Conservation (phyloP, 2,113 vertebrate genomes). For the Tichodroma muraria region DNA sequence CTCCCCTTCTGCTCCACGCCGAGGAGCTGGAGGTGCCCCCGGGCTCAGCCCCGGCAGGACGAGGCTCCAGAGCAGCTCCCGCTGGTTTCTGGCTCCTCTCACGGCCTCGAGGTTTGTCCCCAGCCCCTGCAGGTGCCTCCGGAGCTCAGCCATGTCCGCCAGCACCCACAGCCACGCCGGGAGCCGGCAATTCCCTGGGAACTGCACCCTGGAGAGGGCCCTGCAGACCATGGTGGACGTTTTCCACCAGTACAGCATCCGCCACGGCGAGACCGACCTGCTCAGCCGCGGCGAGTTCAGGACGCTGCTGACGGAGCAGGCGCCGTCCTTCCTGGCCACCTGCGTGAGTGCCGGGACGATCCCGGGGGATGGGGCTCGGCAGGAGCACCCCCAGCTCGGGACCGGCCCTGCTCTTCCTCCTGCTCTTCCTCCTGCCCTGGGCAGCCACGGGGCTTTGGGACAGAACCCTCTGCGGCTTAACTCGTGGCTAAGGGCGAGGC, state of each 20-base stretch:
- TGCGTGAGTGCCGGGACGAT: neutral
- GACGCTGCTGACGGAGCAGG: neutral
- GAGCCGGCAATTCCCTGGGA: neutral
- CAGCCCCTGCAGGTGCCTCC: neutral
- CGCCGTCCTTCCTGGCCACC: neutral
- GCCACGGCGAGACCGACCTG: fast-evolving
- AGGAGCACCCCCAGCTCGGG: too few relatives aligned
- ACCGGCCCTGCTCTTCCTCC: too few relatives aligned
- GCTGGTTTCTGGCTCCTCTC: neutral
- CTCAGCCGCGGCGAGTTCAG: fast-evolving
- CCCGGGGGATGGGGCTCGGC: too few relatives aligned
- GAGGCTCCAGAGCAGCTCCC: neutral
- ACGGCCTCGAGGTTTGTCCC: fast-evolving
- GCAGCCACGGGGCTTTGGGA: neutral
- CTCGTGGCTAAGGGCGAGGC: fast-evolving
- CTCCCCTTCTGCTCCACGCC: neutral
- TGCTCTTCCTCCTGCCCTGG: neutral
- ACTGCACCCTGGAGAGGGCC: neutral
- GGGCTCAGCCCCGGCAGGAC: fast-evolving
- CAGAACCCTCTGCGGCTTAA: neutral
- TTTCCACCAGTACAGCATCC: neutral
- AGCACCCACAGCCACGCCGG: fast-evolving
- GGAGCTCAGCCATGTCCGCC: neutral
- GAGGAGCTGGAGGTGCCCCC: fast-evolving
- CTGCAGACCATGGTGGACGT: fast-evolving